Evolutionary conservation across 2,888 invertebrate genomes (phyloP).

Genomic region (Calliopum simillimum): DNA sequence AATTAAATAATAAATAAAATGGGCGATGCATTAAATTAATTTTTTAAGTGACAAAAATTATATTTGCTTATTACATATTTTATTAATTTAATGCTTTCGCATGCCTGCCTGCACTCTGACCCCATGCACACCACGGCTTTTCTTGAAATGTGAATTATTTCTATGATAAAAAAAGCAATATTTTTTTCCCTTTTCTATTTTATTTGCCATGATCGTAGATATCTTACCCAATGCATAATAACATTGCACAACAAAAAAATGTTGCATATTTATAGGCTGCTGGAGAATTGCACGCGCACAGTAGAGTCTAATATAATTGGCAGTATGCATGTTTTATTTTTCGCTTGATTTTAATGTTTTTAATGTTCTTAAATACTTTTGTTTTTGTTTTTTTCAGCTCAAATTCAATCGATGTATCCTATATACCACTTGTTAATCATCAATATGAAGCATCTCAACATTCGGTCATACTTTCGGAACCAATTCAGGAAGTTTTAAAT

Average conservation of each 20-base stretch:
- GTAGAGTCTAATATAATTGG: background rate
- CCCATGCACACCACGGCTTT: too few relatives aligned
- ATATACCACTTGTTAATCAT: conserved; percentile 43
- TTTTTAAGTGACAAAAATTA: too few relatives aligned
- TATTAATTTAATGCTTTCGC: too few relatives aligned
- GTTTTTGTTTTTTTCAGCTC: conserved; percentile 42
- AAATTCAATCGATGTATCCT: conserved; percentile 44
- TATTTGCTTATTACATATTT: too few relatives aligned
- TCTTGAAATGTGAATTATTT: too few relatives aligned
- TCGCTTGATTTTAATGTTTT: background rate
- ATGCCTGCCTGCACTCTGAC: too few relatives aligned
- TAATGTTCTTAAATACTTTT: background rate
- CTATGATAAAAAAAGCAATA: background rate
- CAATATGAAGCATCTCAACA: conserved; percentile 5
- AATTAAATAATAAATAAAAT: too few relatives aligned
- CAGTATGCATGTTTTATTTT: background rate
- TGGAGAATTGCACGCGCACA: background rate
- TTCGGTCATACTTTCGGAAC: conserved; percentile 6
- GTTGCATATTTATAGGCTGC: conserved; percentile 47
- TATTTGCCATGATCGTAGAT: too few relatives aligned
- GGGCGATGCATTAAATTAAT: too few relatives aligned
- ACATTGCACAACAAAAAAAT: too few relatives aligned
- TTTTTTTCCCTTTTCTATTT: background rate
- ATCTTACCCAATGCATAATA: too few relatives aligned
- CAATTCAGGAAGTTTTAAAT: conserved; percentile 10